phyloP scores from a whole-genome alignment of 2,888 invertebrate species.

The Minunthozetes semirufus region DNA sequence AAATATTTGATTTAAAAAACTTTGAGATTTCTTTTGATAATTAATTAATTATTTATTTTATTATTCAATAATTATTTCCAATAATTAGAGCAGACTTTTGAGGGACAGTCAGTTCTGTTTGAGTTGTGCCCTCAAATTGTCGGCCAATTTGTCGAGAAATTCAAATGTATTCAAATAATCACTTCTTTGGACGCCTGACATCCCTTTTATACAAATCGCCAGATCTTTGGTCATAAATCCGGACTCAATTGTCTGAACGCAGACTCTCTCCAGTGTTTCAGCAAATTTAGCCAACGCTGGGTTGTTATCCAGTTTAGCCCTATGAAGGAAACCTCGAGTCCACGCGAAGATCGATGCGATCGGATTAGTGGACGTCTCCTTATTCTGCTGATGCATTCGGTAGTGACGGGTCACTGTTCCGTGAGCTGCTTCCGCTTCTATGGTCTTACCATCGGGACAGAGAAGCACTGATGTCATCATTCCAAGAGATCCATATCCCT shows the following conservation, averaged over 20 bases:
- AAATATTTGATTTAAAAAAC: background rate
- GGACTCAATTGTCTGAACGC: slow-evolving; percentile 86
- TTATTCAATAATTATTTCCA: background rate
- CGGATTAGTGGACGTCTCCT: slow-evolving; percentile 97
- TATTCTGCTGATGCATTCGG: slow-evolving; percentile 60
- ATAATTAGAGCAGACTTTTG: background rate
- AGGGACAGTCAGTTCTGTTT: slow-evolving; percentile 20
- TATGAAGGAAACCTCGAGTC: slow-evolving; percentile 85
- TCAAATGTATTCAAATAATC: slow-evolving; percentile 97
- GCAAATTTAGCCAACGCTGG: slow-evolving; percentile 67
- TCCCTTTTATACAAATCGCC: slow-evolving; percentile 94
- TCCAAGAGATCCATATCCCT: slow-evolving; percentile 71
- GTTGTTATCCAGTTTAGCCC: slow-evolving; percentile 89
- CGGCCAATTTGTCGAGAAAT: slow-evolving; percentile 89
- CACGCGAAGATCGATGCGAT: slow-evolving; percentile 98
- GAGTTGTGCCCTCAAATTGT: slow-evolving; percentile 62
- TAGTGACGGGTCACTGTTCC: slow-evolving; percentile 93
- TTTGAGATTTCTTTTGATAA: background rate
- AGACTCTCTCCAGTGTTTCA: slow-evolving; percentile 75
- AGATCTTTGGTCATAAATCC: slow-evolving; percentile 98
- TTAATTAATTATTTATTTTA: too few relatives aligned
- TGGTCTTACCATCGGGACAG: slow-evolving; percentile 95
- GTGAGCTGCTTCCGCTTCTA: slow-evolving; percentile 97
- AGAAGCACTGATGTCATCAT: slow-evolving; percentile 96
- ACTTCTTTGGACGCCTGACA: slow-evolving; percentile 59